These are phyloP conservation scores for Stigmatopora argus DNA, from an alignment of 2,113 vertebrate species.

Conservation along the genomic window DNA sequence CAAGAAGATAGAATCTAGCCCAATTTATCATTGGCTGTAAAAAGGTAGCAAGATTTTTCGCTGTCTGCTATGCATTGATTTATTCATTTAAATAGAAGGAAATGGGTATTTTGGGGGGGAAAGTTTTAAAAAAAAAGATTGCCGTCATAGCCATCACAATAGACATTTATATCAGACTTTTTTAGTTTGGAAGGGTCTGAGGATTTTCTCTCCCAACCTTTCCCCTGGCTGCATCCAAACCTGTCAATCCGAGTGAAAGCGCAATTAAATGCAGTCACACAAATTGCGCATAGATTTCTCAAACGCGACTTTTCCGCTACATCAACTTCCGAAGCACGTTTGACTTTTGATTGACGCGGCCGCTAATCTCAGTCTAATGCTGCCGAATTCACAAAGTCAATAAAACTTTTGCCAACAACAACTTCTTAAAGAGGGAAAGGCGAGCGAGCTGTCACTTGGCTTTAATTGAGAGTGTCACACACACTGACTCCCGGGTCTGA, in stretches of 20 bases:
- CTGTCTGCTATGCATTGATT: neutral
- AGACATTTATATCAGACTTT: neutral
- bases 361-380: slow-evolving; percentile 38
- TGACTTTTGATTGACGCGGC: slow-evolving; percentile 41
- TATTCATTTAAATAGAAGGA: neutral
- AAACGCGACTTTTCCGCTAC: neutral
- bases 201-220: too few relatives aligned
- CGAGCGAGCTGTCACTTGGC: slow-evolving; percentile 32
- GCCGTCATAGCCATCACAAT: neutral
- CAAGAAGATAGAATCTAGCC: neutral
- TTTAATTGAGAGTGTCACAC: slow-evolving; percentile 53
- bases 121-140: neutral
- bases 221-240: neutral
- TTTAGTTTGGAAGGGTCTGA: neutral
- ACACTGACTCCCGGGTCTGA: slow-evolving; percentile 36
- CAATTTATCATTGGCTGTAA: too few relatives aligned
- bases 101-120: too few relatives aligned
- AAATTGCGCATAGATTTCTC: neutral
- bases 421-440: slow-evolving; percentile 14
- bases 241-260: neutral
- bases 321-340: neutral
- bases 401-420: slow-evolving; percentile 29
- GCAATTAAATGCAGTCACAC: neutral
- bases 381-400: slow-evolving; percentile 33
- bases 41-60: too few relatives aligned